These are phyloP conservation scores for Cylas formicarius DNA, from an alignment of 1,140 invertebrate species.

Conservation along the genomic window DNA sequence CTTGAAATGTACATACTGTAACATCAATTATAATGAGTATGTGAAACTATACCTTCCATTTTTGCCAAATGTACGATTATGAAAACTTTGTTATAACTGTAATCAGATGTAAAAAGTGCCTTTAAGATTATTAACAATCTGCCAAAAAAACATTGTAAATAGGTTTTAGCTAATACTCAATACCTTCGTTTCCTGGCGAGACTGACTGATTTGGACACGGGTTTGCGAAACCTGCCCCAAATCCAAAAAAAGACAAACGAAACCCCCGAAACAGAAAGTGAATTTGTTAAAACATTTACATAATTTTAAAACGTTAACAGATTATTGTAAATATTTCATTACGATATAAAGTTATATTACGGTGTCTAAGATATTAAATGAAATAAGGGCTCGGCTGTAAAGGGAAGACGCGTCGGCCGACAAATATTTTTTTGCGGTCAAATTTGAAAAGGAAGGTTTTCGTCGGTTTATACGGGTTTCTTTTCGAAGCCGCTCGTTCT, in stretches of 20 bases:
- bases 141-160: constrained; percentile 15
- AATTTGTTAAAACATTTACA: constrained; percentile 11
- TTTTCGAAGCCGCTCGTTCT: no score
- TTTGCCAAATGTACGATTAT: constrained; percentile 31
- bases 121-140: constrained; percentile 33
- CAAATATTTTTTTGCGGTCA: no score
- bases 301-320: constrained; percentile 12
- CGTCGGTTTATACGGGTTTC: no score
- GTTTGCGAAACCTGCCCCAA: constrained; percentile 14
- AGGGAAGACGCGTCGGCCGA: no score
- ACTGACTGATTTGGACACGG: constrained; percentile 16
- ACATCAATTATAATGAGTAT: no score
- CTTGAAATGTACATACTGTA: no score
- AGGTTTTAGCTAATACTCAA: no score
- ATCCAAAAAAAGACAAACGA: constrained; percentile 14
- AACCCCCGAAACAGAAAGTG: constrained; percentile 4
- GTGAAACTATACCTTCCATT: constrained; percentile 42
- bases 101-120: constrained; percentile 40
- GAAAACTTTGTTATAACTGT: constrained; percentile 32
- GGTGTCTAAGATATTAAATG: neutral
- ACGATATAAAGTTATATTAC: constrained; percentile 12
- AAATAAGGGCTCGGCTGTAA: constrained; percentile 6
- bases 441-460: no score
- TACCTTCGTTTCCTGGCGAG: constrained; percentile 13
- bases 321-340: constrained; percentile 16